phyloP scores from a whole-genome alignment of 2,888 invertebrate genomes.

The Lobophora halterata region DNA sequence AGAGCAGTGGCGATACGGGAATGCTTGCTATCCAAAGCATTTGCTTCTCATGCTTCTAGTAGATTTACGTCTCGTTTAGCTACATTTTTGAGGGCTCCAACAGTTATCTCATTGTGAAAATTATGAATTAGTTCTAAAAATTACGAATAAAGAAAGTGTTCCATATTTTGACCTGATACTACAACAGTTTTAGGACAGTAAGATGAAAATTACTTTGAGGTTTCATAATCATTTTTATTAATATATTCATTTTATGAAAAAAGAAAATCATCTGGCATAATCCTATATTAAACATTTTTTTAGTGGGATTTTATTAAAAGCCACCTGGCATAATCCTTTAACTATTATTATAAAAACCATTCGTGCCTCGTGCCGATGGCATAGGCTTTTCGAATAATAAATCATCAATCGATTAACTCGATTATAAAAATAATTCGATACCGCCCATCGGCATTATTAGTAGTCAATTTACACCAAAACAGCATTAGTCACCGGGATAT shows the following conservation, averaged over 20 bases:
- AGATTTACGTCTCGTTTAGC: not conserved
- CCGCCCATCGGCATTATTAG: constrained; percentile 24
- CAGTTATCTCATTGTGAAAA: too few species aligned
- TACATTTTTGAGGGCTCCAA: too few species aligned
- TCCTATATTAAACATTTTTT: too few species aligned
- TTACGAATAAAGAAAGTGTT: too few species aligned
- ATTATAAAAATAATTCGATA: constrained; percentile 22
- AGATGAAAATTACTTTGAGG: too few species aligned
- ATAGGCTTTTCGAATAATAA: constrained; percentile 23
- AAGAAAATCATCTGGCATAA: too few species aligned
- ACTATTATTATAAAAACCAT: constrained; percentile 3
- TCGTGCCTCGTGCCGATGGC: constrained; percentile 23
- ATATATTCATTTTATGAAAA: too few species aligned
- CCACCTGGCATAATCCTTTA: constrained; percentile 8
- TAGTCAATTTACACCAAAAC: constrained; percentile 33
- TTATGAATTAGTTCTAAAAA: too few species aligned
- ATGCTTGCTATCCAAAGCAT: constrained; percentile 3
- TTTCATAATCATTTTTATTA: too few species aligned
- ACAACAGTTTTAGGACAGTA: too few species aligned
- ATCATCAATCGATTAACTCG: constrained; percentile 28
- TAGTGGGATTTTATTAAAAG: not conserved
- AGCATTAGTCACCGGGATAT: constrained; percentile 34
- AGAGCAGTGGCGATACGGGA: constrained; percentile 1
- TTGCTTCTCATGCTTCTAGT: not conserved
- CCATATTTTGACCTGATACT: too few species aligned